A percentile compares a stretch with the other conserved stretches of the same genome.
Evolutionary conservation across 2,888 invertebrate species (phyloP).

Genomic region (Brenthis ino): DNA sequence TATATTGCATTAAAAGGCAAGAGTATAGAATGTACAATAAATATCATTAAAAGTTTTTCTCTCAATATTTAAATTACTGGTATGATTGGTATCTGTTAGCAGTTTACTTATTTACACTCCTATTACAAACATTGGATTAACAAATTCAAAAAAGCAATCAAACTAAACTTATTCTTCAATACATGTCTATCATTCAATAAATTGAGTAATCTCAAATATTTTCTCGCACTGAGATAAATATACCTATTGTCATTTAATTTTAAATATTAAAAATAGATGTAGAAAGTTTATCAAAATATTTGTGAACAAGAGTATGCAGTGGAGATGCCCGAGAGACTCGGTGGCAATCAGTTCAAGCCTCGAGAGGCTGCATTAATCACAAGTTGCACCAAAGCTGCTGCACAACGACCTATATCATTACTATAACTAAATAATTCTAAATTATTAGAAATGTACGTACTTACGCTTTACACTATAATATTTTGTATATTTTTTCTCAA

Average conservation of each 20-base stretch:
- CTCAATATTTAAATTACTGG: slow-evolving; percentile 22
- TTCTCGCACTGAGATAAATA: not conserved
- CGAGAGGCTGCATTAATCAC: slow-evolving; percentile 67
- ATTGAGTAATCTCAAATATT: too few species aligned
- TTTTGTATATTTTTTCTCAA: not conserved
- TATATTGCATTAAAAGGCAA: slow-evolving; percentile 9
- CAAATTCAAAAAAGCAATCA: too few species aligned
- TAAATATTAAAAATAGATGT: slow-evolving; percentile 21
- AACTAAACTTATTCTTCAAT: too few species aligned
- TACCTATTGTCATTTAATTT: not conserved
- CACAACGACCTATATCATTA: slow-evolving; percentile 20
- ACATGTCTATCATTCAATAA: too few species aligned
- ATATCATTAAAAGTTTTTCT: slow-evolving; percentile 37
- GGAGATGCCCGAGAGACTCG: slow-evolving; percentile 47
- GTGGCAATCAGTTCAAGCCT: slow-evolving; percentile 61
- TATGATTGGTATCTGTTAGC: not conserved
- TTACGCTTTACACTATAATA: too few species aligned
- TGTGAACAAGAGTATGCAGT: slow-evolving; percentile 35
- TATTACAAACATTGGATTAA: not conserved
- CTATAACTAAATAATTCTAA: slow-evolving; percentile 1
- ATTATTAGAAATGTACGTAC: not conserved
- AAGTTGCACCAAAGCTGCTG: slow-evolving; percentile 39
- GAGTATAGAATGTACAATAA: slow-evolving; percentile 18
- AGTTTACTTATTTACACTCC: not conserved
- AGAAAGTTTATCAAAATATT: slow-evolving; percentile 34